Evolutionary conservation across 1,140 invertebrate species (phyloP).

Genomic region (Drosophila yakuba): DNA sequence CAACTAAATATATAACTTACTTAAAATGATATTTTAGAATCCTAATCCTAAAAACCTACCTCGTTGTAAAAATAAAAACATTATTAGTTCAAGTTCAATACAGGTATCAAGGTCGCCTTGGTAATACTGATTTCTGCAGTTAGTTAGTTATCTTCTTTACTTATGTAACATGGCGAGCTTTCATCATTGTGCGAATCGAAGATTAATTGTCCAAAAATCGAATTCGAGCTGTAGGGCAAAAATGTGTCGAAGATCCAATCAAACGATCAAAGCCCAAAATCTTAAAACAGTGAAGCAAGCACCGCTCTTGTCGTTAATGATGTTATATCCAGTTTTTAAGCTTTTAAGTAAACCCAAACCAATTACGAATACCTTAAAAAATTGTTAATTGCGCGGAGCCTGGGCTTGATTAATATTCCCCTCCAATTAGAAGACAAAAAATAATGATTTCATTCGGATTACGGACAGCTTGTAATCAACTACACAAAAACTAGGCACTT

Average conservation of each 20-base stretch:
- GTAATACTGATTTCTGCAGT: not conserved
- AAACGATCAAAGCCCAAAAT: not conserved
- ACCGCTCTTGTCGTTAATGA: not conserved
- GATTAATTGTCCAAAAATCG: slow-evolving; percentile 17
- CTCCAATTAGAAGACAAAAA: slow-evolving; percentile 9
- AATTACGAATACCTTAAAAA: slow-evolving; percentile 16
- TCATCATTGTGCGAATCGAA: slow-evolving; percentile 14
- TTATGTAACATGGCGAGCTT: slow-evolving; percentile 1
- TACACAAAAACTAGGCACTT: slow-evolving; percentile 21
- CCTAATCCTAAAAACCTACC: too few relatives aligned
- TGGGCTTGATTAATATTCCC: slow-evolving; percentile 14
- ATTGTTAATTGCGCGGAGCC: slow-evolving; percentile 23
- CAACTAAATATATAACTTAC: too few relatives aligned
- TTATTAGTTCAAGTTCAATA: not conserved
- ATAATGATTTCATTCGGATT: slow-evolving; percentile 20
- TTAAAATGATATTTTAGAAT: too few relatives aligned
- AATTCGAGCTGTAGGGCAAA: not conserved
- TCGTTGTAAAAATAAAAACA: too few relatives aligned
- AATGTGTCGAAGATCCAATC: slow-evolving; percentile 13
- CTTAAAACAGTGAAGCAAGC: slow-evolving; percentile 2
- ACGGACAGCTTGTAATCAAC: slow-evolving; percentile 32
- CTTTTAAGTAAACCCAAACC: not conserved
- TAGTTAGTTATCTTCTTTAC: not conserved
- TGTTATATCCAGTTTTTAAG: not conserved
- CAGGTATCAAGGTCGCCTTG: not conserved